Conservation (phyloP, 2,113 vertebrate genomes). For the Gambusia affinis region DNA sequence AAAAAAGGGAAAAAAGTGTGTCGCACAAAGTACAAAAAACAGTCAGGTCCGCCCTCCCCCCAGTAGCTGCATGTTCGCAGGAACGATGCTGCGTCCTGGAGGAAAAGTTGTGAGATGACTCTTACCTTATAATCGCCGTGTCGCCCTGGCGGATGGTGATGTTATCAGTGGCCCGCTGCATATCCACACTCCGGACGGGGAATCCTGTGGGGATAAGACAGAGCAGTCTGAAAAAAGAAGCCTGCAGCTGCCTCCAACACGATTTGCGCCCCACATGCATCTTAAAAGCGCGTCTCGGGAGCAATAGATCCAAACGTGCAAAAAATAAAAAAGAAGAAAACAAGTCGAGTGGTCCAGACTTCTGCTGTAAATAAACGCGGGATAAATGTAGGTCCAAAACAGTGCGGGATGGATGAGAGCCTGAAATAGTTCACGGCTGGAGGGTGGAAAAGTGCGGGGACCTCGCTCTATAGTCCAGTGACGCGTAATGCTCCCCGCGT, state of each 20-base stretch:
- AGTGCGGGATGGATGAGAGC: conserved; percentile 37
- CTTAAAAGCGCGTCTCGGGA: conserved; percentile 45
- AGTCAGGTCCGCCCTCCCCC: too few relatives aligned
- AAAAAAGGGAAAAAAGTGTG: not conserved
- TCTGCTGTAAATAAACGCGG: conserved; percentile 32
- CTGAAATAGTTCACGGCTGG: conserved; percentile 10
- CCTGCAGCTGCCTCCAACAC: conserved; percentile 93
- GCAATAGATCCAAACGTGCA: conserved; percentile 69
- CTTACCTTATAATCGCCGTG: conserved; percentile 98
- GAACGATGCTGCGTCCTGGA: conserved; percentile 5
- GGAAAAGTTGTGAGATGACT: conserved; percentile 6
- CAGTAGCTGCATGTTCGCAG: not conserved
- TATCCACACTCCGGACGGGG: conserved; percentile 98
- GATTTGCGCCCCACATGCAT: conserved; percentile 91
- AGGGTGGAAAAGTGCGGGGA: conserved; percentile 3
- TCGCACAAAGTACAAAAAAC: not conserved
- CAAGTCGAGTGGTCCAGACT: conserved; percentile 56
- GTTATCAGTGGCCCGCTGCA: conserved; percentile 98
- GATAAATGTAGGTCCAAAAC: conserved; percentile 49
- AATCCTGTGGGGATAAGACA: conserved; percentile 99
- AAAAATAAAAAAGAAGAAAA: conserved; percentile 10
- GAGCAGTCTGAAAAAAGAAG: conserved; percentile 95
- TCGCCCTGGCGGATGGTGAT: conserved; percentile 99
- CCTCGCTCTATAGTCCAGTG: conserved; percentile 50
- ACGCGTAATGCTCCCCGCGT: conserved; percentile 69